Percentiles rank a stretch among this genome's conserved stretches.
phyloP scores from a whole-genome alignment of 2,888 invertebrate species.

The Phaedon cochleariae region DNA sequence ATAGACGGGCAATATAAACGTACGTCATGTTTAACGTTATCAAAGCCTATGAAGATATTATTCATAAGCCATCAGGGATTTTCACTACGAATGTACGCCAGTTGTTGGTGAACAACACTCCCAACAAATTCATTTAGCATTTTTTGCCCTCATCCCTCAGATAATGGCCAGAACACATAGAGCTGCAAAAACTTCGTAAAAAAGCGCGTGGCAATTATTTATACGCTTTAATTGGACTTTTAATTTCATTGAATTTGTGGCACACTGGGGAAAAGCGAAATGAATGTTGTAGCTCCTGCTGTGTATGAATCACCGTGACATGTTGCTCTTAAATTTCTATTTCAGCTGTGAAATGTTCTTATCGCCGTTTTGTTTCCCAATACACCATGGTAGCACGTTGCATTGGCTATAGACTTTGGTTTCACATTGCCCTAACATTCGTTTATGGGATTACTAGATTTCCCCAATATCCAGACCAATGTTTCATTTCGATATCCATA shows the following conservation, averaged over 20 bases:
- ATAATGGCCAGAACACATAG: constrained; percentile 13
- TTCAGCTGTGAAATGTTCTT: background rate
- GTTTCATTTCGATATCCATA: too few relatives aligned
- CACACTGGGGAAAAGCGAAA: constrained; percentile 4
- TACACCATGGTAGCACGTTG: too few relatives aligned
- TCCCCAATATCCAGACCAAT: too few relatives aligned
- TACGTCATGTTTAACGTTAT: too few relatives aligned
- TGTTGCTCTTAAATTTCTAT: constrained; percentile 6
- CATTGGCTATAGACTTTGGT: background rate
- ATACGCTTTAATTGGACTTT: constrained; percentile 24
- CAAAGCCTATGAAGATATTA: too few relatives aligned
- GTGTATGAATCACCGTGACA: constrained; percentile 11
- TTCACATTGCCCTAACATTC: too few relatives aligned
- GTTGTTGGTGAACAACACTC: constrained; percentile 3
- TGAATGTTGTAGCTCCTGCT: constrained; percentile 10
- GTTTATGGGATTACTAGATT: too few relatives aligned
- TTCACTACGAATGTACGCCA: background rate
- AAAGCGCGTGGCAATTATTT: constrained; percentile 13
- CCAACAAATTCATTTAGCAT: constrained; percentile 5
- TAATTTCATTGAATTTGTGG: constrained; percentile 25
- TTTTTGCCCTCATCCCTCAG: background rate
- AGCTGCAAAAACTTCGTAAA: constrained; percentile 3
- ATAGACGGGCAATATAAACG: too few relatives aligned
- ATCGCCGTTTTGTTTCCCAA: background rate
- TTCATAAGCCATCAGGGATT: too few relatives aligned